Evolutionary conservation across 2,113 vertebrate genomes (phyloP), one percentile per base, ranked within the genome.

Genomic region (Pelvicachromis taeniatus): DNA sequence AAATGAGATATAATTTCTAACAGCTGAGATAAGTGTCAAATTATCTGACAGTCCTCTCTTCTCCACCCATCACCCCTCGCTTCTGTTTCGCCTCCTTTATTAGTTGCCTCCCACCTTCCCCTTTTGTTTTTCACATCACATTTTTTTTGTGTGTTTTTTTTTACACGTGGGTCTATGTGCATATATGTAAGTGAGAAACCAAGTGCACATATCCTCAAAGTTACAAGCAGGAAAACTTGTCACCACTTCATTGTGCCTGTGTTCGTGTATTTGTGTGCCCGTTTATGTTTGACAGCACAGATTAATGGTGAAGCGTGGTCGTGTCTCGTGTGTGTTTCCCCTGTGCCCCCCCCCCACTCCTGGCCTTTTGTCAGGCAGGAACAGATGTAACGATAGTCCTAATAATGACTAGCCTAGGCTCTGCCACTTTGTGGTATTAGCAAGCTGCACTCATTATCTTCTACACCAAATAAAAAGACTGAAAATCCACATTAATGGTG

Each of bases 251-350:
- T 53, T 8, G 23, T 14, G 55, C 17, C 16, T 5, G 80, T 83
- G 86, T 88, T 48, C 90, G 78, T 84, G 82, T 84, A 9, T 83
- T 9, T 88, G 79, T 56, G 77, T 50, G 85, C 6, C 2, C 21
- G 35, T 58, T 78, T 77, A 9, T 85, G 86, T 88, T 86, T 91
- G 82, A 91, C 80, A 87, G 82, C 65, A 75, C 56, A 87, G 86
- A 89, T 93, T 86, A 91, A 70, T 14, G 12, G 13, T 85, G 79
- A 78, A 73, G 83, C 53, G 78, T 80, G 68, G 83, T 58, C 3
- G 38, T 73, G 90, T 90, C 91, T 88, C 84, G 84, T 91, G 90
- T 85, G 81, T 52, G 52, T 58, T 73, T 88, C 85, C 87, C 89
- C 84, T 8, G 53, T 54, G 88, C 10, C 33, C 50, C 53, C 70